phyloP scores from a whole-genome alignment of 30 jellyfish, hydroid and myxozoan species.

The Turritopsis dohrnii region DNA sequence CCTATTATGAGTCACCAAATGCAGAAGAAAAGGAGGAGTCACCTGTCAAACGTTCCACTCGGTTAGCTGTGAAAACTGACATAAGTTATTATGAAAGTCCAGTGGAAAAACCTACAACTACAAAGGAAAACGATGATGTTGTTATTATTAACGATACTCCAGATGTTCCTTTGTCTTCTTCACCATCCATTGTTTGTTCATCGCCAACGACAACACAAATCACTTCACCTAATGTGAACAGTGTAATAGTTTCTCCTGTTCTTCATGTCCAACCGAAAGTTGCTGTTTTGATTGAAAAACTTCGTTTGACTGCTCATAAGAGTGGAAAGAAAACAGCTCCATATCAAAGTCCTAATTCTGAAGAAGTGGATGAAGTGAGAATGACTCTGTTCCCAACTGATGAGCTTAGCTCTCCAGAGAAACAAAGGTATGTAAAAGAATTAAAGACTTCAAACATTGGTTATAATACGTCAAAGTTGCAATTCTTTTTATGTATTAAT shows the following conservation, averaged over 20 bases:
- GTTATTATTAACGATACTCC: not conserved
- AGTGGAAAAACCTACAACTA: not conserved
- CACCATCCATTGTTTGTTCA: not conserved
- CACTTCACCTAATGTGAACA: not conserved
- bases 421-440: not conserved
- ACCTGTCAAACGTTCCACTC: no score
- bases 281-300: slow-evolving; percentile 6
- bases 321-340: not conserved
- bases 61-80: no score
- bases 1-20: no score
- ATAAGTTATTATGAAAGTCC: slow-evolving; percentile 19
- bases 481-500: no score
- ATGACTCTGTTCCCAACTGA: not conserved
- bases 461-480: no score
- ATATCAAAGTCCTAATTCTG: not conserved
- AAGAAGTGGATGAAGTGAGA: not conserved
- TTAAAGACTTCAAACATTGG: no score
- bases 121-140: not conserved
- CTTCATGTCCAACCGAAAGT: not conserved
- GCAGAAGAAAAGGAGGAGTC: no score
- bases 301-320: slow-evolving; percentile 6
- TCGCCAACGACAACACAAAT: not conserved
- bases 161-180: not conserved
- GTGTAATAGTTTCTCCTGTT: not conserved
- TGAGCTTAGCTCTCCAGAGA: not conserved